Base-by-base conservation (phyloP, 1,140 invertebrate genomes). In the Drosophila lowei region DNA sequence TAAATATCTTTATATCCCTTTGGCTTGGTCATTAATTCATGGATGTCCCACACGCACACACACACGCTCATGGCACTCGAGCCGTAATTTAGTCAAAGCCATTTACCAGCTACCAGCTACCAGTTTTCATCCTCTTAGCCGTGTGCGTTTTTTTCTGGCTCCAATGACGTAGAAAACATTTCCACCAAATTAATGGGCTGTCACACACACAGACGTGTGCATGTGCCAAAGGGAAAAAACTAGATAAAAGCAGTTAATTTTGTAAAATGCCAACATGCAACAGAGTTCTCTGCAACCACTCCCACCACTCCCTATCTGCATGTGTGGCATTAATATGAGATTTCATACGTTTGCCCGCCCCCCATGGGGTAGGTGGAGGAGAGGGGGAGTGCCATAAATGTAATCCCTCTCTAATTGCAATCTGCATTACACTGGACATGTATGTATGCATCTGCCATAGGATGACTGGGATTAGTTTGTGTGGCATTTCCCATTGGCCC, bases 161-260 rank as follows among this genome's bases (percentile, higher is more conserved):
- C 49, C 76, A 77, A 66, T 86, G 70, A 67, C 52, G 66, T 65
- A 62, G 66, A 85, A 76, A 73, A 56, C 72, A 65, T 52, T 68
- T 59, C 47, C 30, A 55, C 63, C 18, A 72, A 84, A 85, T 76
- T 62, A 76, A 79, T 85, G 74, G 65, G 47, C 46, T 76, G 71
- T 53, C 63, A 61, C 38, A 49, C 47, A 52, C 41, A 28, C 34
- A 1, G 65, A 41, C 30, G 15, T 68, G 56, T 54, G 7, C 54
- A 46, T 55, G 53, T 55, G 53, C 54, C 21, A 30, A 41, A 18
- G 46, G 41, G 49, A 54, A 53, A 53, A 64, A 77, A 77, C 56
- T 67, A 68, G 79, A 85, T 85, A 85, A 79, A 65, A 64, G 80
- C 79, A 72, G 62, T 84, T 84, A 67, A 85, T 83, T 78, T 71